Base-by-base conservation (phyloP, 2,113 vertebrate species). In the Pelvicachromis taeniatus region DNA sequence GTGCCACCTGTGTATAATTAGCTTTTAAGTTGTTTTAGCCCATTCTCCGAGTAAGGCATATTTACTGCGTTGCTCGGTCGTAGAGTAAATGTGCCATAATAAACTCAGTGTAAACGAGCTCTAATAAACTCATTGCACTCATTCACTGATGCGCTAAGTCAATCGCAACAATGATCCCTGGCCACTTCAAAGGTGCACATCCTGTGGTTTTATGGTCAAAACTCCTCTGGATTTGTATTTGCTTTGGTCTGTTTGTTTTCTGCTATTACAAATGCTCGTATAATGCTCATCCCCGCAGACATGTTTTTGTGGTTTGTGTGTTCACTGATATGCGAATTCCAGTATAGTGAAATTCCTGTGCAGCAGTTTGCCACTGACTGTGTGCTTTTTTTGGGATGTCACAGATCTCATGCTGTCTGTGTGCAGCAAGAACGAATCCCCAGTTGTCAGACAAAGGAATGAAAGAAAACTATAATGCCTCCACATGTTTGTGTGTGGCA, bases 391-490 rank as follows among this genome's bases (percentile, higher is more conserved):
- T 33, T 16, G 17, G 29, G 14, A 10, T 42, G 78, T 70, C 17
- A 84, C 50, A 58, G 70, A 58, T 45, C 10, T 54, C 52, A 2
- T 73, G 53, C 16, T 19, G 73, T 40, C 83, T 70, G 53, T 33
- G 19, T 56, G 40, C 38, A 77, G 29, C 35, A 29, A 80, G n/a
- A 59, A 53, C 26, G 48, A 23, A 54, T 77, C 48, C 82, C 53
- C 81, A 82, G 50, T 70, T 73, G 75, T 55, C 48, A 90, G 84
- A 88, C 84, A 86, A 90, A 90, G 81, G 85, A 84, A 61, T 82
- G 81, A 55, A 3, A n/a, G 8, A 40, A 33, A 84, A 35, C 31
- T 50, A n/a, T 75, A 31, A 75, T 31, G 23, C 14, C 16, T 1
- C 68, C 68, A 73, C 9, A 4, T 75, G 26, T 31, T 75, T 50